Base-by-base conservation (phyloP, 2,797 vertebrate species). In the Aythya fuligula region DNA sequence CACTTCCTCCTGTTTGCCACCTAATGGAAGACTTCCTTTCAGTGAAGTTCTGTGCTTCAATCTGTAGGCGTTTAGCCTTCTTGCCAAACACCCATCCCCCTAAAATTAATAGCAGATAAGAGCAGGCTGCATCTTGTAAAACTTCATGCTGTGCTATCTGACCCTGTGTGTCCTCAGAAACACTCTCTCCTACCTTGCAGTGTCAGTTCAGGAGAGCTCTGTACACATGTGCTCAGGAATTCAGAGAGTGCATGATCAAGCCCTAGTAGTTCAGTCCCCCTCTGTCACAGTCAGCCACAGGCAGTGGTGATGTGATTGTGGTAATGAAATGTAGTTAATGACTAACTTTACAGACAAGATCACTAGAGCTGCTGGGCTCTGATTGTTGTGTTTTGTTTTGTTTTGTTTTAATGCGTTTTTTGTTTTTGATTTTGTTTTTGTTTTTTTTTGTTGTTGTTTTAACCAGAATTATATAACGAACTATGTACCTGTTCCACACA, bases 231-330 rank as follows among this genome's bases (percentile, higher is more conserved):
- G 0, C 10, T 45, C n/a, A 7, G 51, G 39, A 65, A 43, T 1
- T 14, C 5, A 8, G 25, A 21, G 39, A 21, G 54, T 60, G 11
- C 0, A 1, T 13, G 13, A 24, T 9, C 57, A 39, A 45, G 24
- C 32, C 13, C 54, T 11, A 1, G 20, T 7, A 21, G 25, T 10
- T 60, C 61, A 39, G 61, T 8, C 25, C 22, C 19, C 22, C 24
- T 36, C 22, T 54, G 22, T 11, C 6, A 6, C 4, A 73, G 53
- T 19, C 38, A 27, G 41, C 19, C 0, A 1, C 24, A 28, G n/a
- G n/a, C 34, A 13, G 6, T 2, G 16, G 30, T 41, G 20, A 5
- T 20, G 2, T 3, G 3, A 27, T 3, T 53, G 47, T 1, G 0
- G 25, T 53, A 65, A 25, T 8, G 32, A 17, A 22, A 11, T 7